Evolutionary conservation across 2,113 vertebrate species (phyloP), one percentile per base, ranked within the genome.

Genomic region (Gavia stellata): DNA sequence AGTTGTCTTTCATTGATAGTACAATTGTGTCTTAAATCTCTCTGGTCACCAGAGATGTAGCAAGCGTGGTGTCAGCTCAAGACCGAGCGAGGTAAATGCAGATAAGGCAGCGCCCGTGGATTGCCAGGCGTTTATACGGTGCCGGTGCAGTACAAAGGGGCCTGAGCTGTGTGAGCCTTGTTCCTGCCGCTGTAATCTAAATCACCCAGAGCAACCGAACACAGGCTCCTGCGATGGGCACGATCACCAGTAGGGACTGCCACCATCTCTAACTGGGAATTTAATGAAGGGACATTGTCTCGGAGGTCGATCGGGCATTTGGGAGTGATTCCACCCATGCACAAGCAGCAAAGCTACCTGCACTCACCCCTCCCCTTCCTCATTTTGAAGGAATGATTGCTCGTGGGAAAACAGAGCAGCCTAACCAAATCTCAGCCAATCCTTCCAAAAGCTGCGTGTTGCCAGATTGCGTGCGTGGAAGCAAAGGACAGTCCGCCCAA

Each of bases 1-100:
- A 91, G 83, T 91, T 95, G 91, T 89, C 52, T 92, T 95, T 94
- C 89, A 87, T 56, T 96, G 94, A 91, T 86, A 96, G 81, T 58
- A 94, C 81, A 92, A 81, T 81, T 78, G 93, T 42, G 81, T 74
- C 83, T 94, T 84, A 91, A 86, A 81, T 91, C 94, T 81, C 93
- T 44, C 8, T 59, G 90, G 90, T 91, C 90, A 58, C 78, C 81
- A 23, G 84, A 94, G 91, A 77, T 42, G 86, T 9, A 65, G 65
- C n/a, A 2, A 66, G 63, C 1, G 2, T 17, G 50, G 77, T 55
- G 81, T 89, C 84, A 42, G 91, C 92, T 53, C 11, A 2, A 55
- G 65, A 40, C 28, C 0, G 3, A 26, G 66, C 0, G 3, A 80
- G 80, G 80, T 31, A 62, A 53, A 59, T 34, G 86, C 59, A 50